Evolutionary conservation across 2,797 vertebrate genomes (phyloP).

Genomic region (Enteromius mattozi): DNA sequence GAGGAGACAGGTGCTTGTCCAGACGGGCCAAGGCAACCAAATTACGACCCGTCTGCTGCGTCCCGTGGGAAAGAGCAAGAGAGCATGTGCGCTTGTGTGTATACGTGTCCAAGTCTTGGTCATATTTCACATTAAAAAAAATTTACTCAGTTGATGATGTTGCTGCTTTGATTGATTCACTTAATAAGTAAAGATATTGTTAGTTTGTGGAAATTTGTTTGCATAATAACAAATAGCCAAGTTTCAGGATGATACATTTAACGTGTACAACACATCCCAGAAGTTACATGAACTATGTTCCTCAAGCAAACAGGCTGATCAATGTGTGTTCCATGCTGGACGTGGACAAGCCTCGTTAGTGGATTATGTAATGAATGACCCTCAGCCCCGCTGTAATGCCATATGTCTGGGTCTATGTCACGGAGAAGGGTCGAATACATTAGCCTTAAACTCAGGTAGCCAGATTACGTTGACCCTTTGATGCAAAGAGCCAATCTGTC

Average conservation of each 20-base stretch:
- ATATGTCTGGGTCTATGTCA: constrained; percentile 61
- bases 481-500: constrained; percentile 49
- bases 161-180: not conserved
- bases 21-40: constrained; percentile 99
- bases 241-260: not conserved
- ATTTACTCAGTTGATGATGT: not conserved
- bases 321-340: constrained; percentile 58
- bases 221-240: not conserved
- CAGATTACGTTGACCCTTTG: constrained; percentile 40
- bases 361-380: constrained; percentile 60
- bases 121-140: constrained; percentile 15
- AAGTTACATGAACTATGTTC: not conserved
- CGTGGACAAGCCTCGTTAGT: constrained; percentile 52
- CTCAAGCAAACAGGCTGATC: constrained; percentile 56
- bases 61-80: constrained; percentile 86
- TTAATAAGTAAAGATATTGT: not conserved
- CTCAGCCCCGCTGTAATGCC: constrained; percentile 48
- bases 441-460: constrained; percentile 55
- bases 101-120: constrained; percentile 4
- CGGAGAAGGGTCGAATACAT: constrained; percentile 56
- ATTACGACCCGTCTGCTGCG: constrained; percentile 99
- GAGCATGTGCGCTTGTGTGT: constrained; percentile 25
- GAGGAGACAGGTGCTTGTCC: constrained; percentile 99
- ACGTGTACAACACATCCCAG: not conserved
- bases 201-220: not conserved